Percentiles rank a stretch among this genome's conserved stretches.
phyloP scores from a whole-genome alignment of 1,140 invertebrate species.

The Drosophila nannoptera region DNA sequence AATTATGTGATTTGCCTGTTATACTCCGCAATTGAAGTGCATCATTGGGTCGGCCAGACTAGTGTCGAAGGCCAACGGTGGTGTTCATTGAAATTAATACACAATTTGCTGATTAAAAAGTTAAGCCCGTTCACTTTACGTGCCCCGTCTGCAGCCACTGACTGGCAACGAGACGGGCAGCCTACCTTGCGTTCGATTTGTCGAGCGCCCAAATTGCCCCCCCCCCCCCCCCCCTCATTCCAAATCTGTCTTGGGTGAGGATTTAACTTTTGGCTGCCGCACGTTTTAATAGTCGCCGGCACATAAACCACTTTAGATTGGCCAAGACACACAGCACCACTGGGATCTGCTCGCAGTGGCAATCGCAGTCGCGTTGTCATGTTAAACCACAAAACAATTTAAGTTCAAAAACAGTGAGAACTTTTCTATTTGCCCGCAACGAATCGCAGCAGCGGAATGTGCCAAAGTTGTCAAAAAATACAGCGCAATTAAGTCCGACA shows the following conservation, averaged over 20 bases:
- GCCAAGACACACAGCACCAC: conserved; percentile 23
- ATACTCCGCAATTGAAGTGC: not conserved
- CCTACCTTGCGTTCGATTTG: not conserved
- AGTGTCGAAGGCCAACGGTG: not conserved
- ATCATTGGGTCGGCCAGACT: not conserved
- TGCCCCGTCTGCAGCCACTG: not conserved
- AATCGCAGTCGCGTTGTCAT: conserved; percentile 34
- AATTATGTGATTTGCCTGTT: conserved; percentile 66
- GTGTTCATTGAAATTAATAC: not conserved
- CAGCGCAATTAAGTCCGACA: not conserved
- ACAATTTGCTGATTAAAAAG: not conserved
- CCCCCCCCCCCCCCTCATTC: not conserved
- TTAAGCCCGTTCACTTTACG: not conserved
- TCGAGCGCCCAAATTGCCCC: not conserved
- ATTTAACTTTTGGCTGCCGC: conserved; percentile 38
- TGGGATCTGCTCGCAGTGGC: conserved; percentile 11
- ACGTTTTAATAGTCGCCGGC: conserved; percentile 59
- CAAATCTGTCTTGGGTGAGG: conserved; percentile 29
- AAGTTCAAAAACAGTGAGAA: conserved; percentile 66
- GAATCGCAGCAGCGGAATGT: conserved; percentile 41
- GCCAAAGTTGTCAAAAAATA: conserved; percentile 40
- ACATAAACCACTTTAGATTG: conserved; percentile 62
- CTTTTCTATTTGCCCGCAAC: conserved; percentile 60
- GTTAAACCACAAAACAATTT: conserved; percentile 73
- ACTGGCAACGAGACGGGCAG: not conserved